Evolutionary conservation across 2,113 vertebrate species (phyloP).

Genomic region (Cinclus cinclus): DNA sequence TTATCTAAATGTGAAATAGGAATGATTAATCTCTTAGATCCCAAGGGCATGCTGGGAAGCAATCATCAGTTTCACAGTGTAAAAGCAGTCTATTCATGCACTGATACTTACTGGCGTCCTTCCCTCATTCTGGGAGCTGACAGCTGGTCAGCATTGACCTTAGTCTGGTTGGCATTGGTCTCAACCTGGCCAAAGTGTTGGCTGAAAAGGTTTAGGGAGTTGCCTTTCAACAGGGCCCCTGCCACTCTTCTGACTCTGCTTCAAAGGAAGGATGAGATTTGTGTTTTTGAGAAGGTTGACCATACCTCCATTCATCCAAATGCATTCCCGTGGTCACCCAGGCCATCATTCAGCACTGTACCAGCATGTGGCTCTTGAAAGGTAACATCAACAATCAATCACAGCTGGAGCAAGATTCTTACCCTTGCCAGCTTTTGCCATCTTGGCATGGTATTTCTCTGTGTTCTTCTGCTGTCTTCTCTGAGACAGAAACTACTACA

Average conservation of each 20-base stretch:
- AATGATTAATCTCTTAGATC: neutral
- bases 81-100: neutral
- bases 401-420: slow-evolving; percentile 68
- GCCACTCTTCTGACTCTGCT: neutral
- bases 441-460: slow-evolving; percentile 58
- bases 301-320: slow-evolving; percentile 79
- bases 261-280: neutral
- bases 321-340: slow-evolving; percentile 66
- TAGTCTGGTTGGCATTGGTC: neutral
- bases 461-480: slow-evolving; percentile 69
- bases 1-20: neutral
- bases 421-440: slow-evolving; percentile 50
- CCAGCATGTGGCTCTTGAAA: slow-evolving; percentile 77
- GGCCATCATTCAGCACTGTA: neutral
- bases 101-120: neutral
- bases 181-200: neutral
- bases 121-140: neutral
- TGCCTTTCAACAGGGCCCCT: neutral
- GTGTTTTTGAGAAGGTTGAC: neutral
- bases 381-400: slow-evolving; percentile 72
- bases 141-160: neutral
- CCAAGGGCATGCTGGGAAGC: neutral
- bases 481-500: slow-evolving; percentile 70
- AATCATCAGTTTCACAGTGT: neutral
- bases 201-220: neutral